Evolutionary conservation across 2,888 invertebrate species (phyloP).

Genomic region (Aphidius colemani): DNA sequence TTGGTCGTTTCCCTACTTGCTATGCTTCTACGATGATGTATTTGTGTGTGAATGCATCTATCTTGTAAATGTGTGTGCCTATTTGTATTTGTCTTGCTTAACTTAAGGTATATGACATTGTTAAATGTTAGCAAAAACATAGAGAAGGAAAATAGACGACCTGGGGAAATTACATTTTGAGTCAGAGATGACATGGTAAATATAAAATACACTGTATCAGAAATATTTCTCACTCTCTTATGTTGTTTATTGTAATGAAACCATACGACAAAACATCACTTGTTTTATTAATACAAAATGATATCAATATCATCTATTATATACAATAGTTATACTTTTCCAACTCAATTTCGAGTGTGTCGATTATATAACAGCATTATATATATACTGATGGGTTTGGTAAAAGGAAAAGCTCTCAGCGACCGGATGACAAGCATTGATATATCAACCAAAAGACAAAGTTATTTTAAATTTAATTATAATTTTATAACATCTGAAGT

Average conservation of each 20-base stretch:
- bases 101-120: too few relatives aligned
- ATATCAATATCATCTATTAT: conserved; percentile 19
- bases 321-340: conserved; percentile 1
- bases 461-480: too few relatives aligned
- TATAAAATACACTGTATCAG: too few relatives aligned
- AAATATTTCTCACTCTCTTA: too few relatives aligned
- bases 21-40: not conserved
- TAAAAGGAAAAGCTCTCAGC: conserved; percentile 22
- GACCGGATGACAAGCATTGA: conserved; percentile 23
- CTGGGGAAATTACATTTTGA: conserved; percentile 35
- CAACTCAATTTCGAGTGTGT: conserved; percentile 26
- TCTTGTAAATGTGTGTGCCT: not conserved
- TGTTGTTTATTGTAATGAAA: too few relatives aligned
- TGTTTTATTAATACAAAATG: conserved; percentile 28
- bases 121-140: too few relatives aligned
- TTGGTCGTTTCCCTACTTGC: conserved; percentile 22
- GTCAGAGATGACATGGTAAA: conserved; percentile 9
- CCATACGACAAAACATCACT: too few relatives aligned
- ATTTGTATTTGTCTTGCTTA: too few relatives aligned
- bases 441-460: not conserved
- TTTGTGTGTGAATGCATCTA: too few relatives aligned
- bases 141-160: not conserved
- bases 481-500: too few relatives aligned
- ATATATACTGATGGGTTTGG: not conserved
- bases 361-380: not conserved